Conservation (phyloP, 1,140 invertebrate species). For the Sogatella furcifera region DNA sequence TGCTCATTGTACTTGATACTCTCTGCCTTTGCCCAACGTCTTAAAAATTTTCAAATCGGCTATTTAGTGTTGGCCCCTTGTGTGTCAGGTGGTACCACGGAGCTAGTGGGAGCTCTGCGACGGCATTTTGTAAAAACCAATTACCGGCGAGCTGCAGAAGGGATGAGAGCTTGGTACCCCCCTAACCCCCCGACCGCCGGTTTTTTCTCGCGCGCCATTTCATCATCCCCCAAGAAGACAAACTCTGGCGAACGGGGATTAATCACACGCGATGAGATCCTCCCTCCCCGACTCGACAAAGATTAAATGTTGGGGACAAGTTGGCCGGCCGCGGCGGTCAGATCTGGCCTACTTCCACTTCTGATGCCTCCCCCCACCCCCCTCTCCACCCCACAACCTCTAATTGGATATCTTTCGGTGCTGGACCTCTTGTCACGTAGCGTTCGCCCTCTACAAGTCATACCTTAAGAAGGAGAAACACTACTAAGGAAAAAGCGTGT, state of each 20-base stretch:
- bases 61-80: too few relatives aligned
- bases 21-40: too few relatives aligned
- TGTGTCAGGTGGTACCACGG: not conserved
- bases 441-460: too few relatives aligned
- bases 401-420: not conserved
- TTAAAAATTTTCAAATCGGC: too few relatives aligned
- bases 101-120: not conserved
- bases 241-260: slow-evolving; percentile 1
- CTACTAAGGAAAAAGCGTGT: too few relatives aligned
- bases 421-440: too few relatives aligned
- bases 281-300: not conserved
- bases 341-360: not conserved
- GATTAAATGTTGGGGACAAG: not conserved
- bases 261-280: not conserved
- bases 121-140: not conserved
- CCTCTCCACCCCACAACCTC: not conserved
- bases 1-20: too few relatives aligned
- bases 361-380: not conserved
- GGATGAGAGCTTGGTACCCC: not conserved
- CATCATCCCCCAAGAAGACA: slow-evolving; percentile 2
- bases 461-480: too few relatives aligned
- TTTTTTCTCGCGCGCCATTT: not conserved
- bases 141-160: not conserved
- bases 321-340: too few relatives aligned
- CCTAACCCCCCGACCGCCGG: not conserved